Percentiles rank a stretch among this genome's conserved stretches.
Evolutionary conservation across 2,113 vertebrate genomes (phyloP).

Genomic region (Polypterus senegalus): DNA sequence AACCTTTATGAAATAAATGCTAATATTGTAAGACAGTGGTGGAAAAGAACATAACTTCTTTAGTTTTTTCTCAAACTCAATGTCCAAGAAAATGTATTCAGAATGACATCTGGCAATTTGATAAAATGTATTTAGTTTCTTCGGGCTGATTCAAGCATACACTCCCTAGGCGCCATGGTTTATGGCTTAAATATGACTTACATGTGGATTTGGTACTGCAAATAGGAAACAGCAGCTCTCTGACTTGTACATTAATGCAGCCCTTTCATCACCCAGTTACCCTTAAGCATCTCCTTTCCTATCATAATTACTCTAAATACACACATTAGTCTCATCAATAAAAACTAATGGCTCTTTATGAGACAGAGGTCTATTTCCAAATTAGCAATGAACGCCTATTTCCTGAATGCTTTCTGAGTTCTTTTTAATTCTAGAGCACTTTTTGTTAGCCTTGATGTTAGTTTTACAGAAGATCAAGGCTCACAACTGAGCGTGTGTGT

Average conservation of each 20-base stretch:
- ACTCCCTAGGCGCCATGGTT: slow-evolving; percentile 70
- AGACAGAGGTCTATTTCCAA: slow-evolving; percentile 53
- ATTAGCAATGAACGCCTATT: slow-evolving; percentile 39
- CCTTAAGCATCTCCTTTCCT: slow-evolving; percentile 79
- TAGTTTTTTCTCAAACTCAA: slow-evolving; percentile 14
- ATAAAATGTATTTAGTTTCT: slow-evolving; percentile 85
- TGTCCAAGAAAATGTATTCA: slow-evolving; percentile 41
- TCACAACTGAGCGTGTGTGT: no score
- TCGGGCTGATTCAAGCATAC: slow-evolving; percentile 56
- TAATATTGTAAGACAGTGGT: no score
- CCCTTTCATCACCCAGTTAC: slow-evolving; percentile 86
- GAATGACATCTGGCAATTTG: slow-evolving; percentile 78
- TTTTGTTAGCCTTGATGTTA: slow-evolving; percentile 5
- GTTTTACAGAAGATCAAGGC: neutral
- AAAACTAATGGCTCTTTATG: slow-evolving; percentile 77
- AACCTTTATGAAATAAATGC: no score
- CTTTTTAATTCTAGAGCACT: slow-evolving; percentile 25
- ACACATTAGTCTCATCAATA: slow-evolving; percentile 88
- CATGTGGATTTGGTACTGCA: slow-evolving; percentile 76
- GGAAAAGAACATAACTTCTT: no score
- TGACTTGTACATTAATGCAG: slow-evolving; percentile 72
- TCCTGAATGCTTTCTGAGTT: slow-evolving; percentile 31
- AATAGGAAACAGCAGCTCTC: slow-evolving; percentile 84
- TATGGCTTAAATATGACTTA: slow-evolving; percentile 79
- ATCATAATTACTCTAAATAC: slow-evolving; percentile 87